Evolutionary conservation across 2,113 vertebrate species (phyloP).

Genomic region (Peromyscus polionotus): DNA sequence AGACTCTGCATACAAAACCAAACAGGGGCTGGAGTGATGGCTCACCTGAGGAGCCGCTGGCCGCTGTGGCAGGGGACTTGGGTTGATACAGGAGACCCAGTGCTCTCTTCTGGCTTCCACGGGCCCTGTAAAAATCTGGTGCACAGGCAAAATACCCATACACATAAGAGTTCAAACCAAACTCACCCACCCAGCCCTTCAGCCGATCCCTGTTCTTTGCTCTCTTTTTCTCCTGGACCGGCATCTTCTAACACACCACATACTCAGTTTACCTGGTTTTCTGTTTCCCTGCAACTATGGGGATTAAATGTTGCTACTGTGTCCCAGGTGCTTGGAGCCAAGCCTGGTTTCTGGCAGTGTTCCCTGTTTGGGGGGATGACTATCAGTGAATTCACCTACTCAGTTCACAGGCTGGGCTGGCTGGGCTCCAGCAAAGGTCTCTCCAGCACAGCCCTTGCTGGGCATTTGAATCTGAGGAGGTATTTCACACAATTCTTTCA

Average conservation of each 20-base stretch:
- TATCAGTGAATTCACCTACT: background rate
- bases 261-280: background rate
- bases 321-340: background rate
- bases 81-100: background rate
- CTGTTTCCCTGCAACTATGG: background rate
- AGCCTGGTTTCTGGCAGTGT: background rate
- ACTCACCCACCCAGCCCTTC: background rate
- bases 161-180: background rate
- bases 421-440: background rate
- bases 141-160: background rate
- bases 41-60: background rate
- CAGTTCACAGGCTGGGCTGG: background rate
- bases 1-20: background rate
- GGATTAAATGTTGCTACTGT: background rate
- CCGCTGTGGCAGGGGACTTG: background rate
- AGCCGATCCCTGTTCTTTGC: background rate
- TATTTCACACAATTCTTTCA: constrained; percentile 53
- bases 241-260: background rate
- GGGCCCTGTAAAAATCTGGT: background rate
- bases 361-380: background rate
- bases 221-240: background rate
- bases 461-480: constrained; percentile 24
- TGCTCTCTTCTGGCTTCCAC: background rate
- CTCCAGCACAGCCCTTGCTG: background rate
- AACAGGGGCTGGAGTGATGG: background rate